These are phyloP conservation scores for Bos taurus DNA, from an alignment of 2,113 vertebrate species.

Conservation along the genomic window DNA sequence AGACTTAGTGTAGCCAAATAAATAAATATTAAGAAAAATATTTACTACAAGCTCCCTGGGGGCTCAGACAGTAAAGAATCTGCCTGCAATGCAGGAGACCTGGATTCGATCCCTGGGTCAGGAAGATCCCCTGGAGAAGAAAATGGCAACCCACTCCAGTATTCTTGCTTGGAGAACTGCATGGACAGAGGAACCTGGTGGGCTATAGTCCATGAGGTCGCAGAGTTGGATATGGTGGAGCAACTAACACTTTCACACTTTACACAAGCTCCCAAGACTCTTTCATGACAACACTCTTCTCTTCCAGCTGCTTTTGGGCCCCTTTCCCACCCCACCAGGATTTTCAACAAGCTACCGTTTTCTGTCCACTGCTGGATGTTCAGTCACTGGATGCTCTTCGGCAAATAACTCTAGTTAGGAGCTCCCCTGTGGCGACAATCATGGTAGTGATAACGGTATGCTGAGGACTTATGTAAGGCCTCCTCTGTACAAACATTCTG, in stretches of 20 bases:
- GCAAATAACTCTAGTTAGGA: neutral
- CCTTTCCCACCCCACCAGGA: neutral
- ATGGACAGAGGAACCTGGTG: neutral
- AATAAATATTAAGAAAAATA: neutral
- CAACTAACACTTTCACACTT: neutral
- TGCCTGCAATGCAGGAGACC: neutral
- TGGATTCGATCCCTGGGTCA: neutral
- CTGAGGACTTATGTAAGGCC: neutral
- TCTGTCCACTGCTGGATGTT: neutral
- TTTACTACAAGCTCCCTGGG: neutral
- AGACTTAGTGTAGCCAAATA: neutral
- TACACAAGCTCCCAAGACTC: neutral
- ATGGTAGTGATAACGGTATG: too few species aligned
- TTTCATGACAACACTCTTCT: neutral
- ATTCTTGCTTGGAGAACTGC: neutral
- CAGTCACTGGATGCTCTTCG: neutral
- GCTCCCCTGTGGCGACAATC: accelerated
- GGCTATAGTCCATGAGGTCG: neutral
- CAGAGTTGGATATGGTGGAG: neutral
- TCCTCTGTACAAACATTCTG: neutral
- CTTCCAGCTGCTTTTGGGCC: neutral
- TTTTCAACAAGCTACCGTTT: neutral
- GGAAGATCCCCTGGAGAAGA: neutral
- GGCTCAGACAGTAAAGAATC: neutral
- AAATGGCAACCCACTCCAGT: neutral